Evolutionary conservation across 2,113 vertebrate genomes (phyloP), one percentile per base, ranked within the genome.

Genomic region (Dicaeum eximium): DNA sequence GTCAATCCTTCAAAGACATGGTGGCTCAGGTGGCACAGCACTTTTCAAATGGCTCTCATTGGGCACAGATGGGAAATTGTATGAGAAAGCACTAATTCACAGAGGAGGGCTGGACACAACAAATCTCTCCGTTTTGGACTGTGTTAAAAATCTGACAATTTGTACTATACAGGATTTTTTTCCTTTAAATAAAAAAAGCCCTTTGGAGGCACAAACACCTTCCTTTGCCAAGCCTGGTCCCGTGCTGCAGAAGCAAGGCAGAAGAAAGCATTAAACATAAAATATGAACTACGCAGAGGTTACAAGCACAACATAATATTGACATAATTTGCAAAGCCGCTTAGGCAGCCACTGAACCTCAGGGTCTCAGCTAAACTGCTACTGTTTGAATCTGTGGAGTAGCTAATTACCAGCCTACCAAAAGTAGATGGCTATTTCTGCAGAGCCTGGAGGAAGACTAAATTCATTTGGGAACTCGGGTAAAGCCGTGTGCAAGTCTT

Each of bases 341-440:
- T 93, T 75, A 72, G 57, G 82, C 45, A 94, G 66, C 30, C 70
- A 90, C 4, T 65, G 86, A 86, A 88, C 75, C 62, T 77, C 37
- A 73, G 62, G 35, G 37, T 21, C 57, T 30, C 78, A 45, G 62
- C 35, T 85, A 35, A 90, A 88, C 15, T 71, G 44, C n/a, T 19
- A 8, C 2, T 82, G 56, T 70, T 83, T 71, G 38, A 92, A 66
- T 74, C 77, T 88, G 18, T 45, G 2, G 2, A 86, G 56, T n/a
- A 92, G 70, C 91, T 86, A 77, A 94, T 78, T 81, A 74, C 18
- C 40, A 90, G 44, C 31, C 80, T 89, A 81, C 37, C 31, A 85
- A 85, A 89, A 79, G 61, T 64, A 89, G 27, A 71, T 3, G 19
- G 40, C 48, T 85, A 10, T 37, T 85, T 75, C 44, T 91, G 17